These are phyloP conservation scores for Drosophila bocqueti DNA, from an alignment of 1,140 invertebrate species.

Conservation along the genomic window DNA sequence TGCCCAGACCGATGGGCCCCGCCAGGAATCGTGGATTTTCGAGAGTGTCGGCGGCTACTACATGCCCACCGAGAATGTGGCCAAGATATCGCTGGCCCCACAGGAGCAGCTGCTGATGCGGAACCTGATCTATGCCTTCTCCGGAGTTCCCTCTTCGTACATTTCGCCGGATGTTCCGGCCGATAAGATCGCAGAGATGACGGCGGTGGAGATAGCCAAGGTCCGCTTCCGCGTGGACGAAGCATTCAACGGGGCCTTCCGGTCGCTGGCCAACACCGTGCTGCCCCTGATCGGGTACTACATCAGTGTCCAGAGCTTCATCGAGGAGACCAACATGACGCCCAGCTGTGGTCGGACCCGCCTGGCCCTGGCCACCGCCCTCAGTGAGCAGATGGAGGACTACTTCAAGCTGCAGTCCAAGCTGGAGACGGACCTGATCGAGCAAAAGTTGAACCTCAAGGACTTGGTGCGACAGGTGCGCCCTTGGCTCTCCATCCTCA, in stretches of 20 bases:
- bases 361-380: slow-evolving; percentile 33
- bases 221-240: slow-evolving; percentile 59
- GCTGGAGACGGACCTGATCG: slow-evolving; percentile 49
- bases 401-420: slow-evolving; percentile 60
- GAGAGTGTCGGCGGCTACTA: slow-evolving; percentile 63
- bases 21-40: slow-evolving; percentile 50
- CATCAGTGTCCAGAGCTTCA: slow-evolving; percentile 63
- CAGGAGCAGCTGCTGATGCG: slow-evolving; percentile 61
- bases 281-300: slow-evolving; percentile 58
- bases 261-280: slow-evolving; percentile 41
- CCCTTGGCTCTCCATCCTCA: slow-evolving; percentile 53
- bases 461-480: slow-evolving; percentile 57
- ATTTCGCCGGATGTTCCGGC: slow-evolving; percentile 44
- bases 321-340: slow-evolving; percentile 57
- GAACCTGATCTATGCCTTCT: slow-evolving; percentile 69
- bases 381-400: slow-evolving; percentile 32
- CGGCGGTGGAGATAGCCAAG: slow-evolving; percentile 33
- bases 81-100: slow-evolving; percentile 27
- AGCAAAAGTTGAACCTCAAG: slow-evolving; percentile 39
- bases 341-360: slow-evolving; percentile 14
- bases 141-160: slow-evolving; percentile 59
- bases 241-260: slow-evolving; percentile 43
- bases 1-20: not conserved
- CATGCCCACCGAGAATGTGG: slow-evolving; percentile 53
- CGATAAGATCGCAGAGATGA: slow-evolving; percentile 32